These are phyloP conservation scores for Paralichthys olivaceus DNA, from an alignment of 2,113 vertebrate species.

Conservation along the genomic window DNA sequence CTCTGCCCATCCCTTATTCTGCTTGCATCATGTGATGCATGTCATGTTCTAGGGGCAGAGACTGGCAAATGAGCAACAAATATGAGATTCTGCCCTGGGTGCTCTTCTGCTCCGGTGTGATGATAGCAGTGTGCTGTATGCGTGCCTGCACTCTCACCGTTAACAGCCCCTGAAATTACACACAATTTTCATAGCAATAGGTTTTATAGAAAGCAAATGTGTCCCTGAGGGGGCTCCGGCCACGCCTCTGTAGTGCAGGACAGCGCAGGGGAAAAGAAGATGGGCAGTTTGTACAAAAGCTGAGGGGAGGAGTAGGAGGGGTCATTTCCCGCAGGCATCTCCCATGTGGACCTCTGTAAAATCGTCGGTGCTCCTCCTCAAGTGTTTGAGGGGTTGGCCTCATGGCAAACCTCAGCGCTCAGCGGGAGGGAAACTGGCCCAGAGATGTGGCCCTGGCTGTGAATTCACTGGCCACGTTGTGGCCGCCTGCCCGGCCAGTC, in stretches of 20 bases:
- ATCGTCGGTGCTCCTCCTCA: constrained; percentile 26
- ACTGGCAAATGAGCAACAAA: constrained; percentile 46
- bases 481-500: background rate
- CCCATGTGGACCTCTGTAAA: constrained; percentile 53
- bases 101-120: constrained; percentile 50
- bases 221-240: constrained; percentile 12
- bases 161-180: constrained; percentile 75
- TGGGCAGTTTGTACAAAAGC: constrained; percentile 25
- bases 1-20: constrained; percentile 46
- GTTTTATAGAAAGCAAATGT: constrained; percentile 63
- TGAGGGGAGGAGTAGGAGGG: constrained; percentile 24
- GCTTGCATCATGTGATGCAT: constrained; percentile 51
- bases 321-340: constrained; percentile 47
- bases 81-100: constrained; percentile 61
- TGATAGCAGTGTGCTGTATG: constrained; percentile 57
- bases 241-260: constrained; percentile 52
- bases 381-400: constrained; percentile 54
- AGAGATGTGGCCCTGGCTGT: constrained; percentile 47
- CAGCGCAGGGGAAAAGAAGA: constrained; percentile 23
- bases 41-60: constrained; percentile 43
- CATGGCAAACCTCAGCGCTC: constrained; percentile 41
- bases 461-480: constrained; percentile 11
- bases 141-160: constrained; percentile 40
- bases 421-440: constrained; percentile 32
- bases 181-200: constrained; percentile 68